These are phyloP conservation scores for Phenacoccus solenopsis DNA, from an alignment of 1,140 invertebrate species.

Conservation along the genomic window DNA sequence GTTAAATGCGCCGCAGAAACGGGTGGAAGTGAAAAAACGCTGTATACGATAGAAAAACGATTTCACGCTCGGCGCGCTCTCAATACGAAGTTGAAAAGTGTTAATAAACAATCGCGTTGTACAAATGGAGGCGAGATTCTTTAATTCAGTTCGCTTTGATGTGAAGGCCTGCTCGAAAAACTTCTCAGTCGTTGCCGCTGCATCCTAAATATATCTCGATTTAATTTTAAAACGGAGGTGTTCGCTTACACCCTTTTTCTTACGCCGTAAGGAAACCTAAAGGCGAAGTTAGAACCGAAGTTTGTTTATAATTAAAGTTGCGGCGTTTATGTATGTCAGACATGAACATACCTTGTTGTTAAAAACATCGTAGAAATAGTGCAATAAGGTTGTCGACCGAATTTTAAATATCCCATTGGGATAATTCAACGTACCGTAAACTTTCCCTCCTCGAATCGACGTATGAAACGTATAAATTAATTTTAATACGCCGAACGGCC, in stretches of 20 bases:
- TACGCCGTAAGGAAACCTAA: background rate
- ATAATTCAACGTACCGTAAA: background rate
- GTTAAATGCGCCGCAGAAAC: background rate
- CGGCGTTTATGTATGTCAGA: background rate
- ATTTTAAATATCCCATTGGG: background rate
- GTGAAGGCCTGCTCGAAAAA: background rate
- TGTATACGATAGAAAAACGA: background rate
- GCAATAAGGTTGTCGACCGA: background rate
- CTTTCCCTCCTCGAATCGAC: background rate
- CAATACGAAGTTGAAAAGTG: background rate
- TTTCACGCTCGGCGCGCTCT: background rate
- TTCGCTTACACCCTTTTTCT: background rate
- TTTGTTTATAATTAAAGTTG: constrained; percentile 3
- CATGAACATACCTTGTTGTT: background rate
- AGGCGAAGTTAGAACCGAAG: background rate
- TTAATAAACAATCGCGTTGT: background rate
- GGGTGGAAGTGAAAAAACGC: background rate
- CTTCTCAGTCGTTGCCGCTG: background rate
- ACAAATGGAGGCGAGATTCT: background rate
- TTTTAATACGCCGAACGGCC: background rate
- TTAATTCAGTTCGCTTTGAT: background rate
- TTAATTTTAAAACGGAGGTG: background rate
- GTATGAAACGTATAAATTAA: background rate
- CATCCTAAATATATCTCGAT: background rate
- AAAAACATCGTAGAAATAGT: background rate